Conservation (phyloP, 2,888 invertebrate species). For the Bombylius major region DNA sequence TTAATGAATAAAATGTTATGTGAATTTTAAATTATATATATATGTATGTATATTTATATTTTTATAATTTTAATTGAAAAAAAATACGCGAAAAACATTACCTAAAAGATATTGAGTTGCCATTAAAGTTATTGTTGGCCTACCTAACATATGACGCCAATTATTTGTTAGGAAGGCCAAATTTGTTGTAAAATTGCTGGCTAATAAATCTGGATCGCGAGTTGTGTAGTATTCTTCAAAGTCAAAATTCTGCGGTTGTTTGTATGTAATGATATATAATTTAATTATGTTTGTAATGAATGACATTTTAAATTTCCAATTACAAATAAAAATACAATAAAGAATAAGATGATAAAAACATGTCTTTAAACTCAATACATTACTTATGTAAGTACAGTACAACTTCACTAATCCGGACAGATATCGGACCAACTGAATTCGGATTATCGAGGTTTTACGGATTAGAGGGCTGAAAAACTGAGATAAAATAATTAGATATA, state of each 20-base stretch:
- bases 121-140: slow-evolving; percentile 86
- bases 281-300: background rate
- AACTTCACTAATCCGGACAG: too few relatives aligned
- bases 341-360: background rate
- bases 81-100: slow-evolving; percentile 37
- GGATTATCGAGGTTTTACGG: too few relatives aligned
- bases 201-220: slow-evolving; percentile 87
- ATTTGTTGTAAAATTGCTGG: slow-evolving; percentile 87
- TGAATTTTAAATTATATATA: too few relatives aligned
- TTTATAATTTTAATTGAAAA: too few relatives aligned
- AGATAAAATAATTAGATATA: too few relatives aligned
- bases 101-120: slow-evolving; percentile 74
- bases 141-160: slow-evolving; percentile 94
- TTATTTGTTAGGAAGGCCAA: slow-evolving; percentile 90
- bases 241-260: slow-evolving; percentile 61
- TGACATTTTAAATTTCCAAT: background rate
- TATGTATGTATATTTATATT: too few relatives aligned
- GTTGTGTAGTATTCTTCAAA: slow-evolving; percentile 93
- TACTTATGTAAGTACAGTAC: too few relatives aligned
- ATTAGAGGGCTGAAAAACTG: too few relatives aligned
- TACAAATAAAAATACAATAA: background rate
- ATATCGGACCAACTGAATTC: too few relatives aligned
- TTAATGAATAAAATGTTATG: too few relatives aligned
- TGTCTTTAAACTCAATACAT: background rate
- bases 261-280: slow-evolving; percentile 1